These are phyloP conservation scores for Habroteleia sp. DNA, from an alignment of 2,888 invertebrate species.

Conservation along the genomic window DNA sequence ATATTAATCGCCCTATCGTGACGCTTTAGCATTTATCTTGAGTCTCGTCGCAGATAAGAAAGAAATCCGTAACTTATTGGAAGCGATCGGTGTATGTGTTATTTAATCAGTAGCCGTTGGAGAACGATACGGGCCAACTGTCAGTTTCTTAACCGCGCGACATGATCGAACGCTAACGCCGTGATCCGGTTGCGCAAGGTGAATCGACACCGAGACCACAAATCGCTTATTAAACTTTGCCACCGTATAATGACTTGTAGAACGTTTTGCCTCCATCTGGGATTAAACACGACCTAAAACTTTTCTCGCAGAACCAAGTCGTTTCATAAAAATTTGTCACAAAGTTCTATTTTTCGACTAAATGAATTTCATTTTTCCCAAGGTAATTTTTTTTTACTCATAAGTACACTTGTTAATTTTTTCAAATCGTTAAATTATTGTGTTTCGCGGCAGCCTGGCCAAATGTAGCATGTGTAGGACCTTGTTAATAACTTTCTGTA, in stretches of 20 bases:
- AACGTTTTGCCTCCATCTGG: no score
- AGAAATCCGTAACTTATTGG: conserved; percentile 45
- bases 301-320: no score
- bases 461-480: no score
- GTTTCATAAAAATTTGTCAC: no score
- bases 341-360: neutral
- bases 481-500: no score
- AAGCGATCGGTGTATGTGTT: conserved; percentile 37
- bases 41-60: conserved; percentile 22
- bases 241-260: conserved; percentile 64
- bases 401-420: no score
- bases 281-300: no score
- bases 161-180: conserved; percentile 43
- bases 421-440: no score
- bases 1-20: conserved; percentile 6
- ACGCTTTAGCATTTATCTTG: conserved; percentile 16
- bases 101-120: conserved; percentile 36
- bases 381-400: conserved; percentile 4
- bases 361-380: conserved; percentile 31
- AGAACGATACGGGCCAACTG: conserved; percentile 36
- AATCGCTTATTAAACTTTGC: conserved; percentile 42
- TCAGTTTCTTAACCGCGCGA: conserved; percentile 36
- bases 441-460: no score
- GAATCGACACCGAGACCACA: conserved; percentile 47
- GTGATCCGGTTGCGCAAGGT: conserved; percentile 60